A percentile compares a stretch with the other conserved stretches of the same genome.
phyloP scores from a whole-genome alignment of 2,797 vertebrate species.

The Neolamprologus multifasciatus region DNA sequence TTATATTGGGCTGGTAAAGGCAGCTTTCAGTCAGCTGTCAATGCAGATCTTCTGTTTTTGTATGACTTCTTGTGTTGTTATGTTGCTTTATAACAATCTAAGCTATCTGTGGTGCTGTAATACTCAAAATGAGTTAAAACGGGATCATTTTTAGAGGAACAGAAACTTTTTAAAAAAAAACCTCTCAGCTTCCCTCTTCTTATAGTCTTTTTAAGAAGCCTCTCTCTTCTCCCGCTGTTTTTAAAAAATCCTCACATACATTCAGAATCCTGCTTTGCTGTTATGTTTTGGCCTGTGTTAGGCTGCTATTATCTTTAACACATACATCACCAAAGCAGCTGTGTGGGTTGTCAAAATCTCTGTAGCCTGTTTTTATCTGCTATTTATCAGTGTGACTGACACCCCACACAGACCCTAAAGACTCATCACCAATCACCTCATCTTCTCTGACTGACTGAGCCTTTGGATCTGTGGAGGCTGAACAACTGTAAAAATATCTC shows the following conservation, averaged over 20 bases:
- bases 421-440: not conserved
- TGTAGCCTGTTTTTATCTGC: accelerated
- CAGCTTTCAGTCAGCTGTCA: not conserved
- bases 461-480: accelerated
- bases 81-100: accelerated
- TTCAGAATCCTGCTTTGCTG: not conserved
- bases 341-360: not conserved
- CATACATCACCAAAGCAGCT: not conserved
- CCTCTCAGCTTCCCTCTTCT: not conserved
- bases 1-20: not conserved
- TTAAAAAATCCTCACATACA: not conserved
- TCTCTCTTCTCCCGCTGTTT: not conserved
- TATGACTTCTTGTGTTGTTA: not conserved
- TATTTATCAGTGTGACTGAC: not conserved
- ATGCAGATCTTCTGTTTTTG: not conserved
- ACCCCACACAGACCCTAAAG: accelerated
- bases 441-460: not conserved
- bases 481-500: not conserved
- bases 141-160: not conserved
- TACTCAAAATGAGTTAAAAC: not conserved
- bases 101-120: accelerated
- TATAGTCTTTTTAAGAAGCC: not conserved
- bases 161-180: accelerated
- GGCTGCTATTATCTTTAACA: not conserved
- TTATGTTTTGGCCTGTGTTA: accelerated